phyloP scores from a whole-genome alignment of 1,140 invertebrate species.

The Apis laboriosa region DNA sequence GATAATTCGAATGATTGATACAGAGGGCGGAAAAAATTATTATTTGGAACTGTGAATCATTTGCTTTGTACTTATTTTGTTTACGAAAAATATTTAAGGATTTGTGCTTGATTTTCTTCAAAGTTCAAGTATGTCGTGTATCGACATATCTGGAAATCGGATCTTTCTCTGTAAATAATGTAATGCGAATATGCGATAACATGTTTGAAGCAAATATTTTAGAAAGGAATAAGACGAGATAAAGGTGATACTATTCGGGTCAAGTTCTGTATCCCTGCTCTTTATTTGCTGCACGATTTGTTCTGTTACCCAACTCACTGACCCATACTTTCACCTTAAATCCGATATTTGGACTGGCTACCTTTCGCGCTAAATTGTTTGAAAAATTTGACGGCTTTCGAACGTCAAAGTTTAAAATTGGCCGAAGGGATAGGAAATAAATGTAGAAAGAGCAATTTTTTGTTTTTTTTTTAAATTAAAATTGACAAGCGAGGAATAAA shows the following conservation, averaged over 20 bases:
- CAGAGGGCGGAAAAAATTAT: no score
- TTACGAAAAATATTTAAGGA: no score
- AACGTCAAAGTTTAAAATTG: not conserved
- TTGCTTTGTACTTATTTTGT: no score
- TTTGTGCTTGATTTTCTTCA: no score
- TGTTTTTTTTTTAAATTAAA: not conserved
- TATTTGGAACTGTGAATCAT: no score
- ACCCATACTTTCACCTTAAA: not conserved
- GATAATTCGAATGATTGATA: no score
- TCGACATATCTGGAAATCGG: no score
- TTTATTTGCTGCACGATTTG: constrained; percentile 5
- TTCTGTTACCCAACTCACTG: not conserved
- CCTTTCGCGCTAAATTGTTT: not conserved
- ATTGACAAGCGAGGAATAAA: not conserved
- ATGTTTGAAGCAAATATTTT: not conserved
- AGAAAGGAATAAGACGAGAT: not conserved
- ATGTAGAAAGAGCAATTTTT: no score
- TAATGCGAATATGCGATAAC: no score
- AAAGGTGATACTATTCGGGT: not conserved
- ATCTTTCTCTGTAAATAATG: no score
- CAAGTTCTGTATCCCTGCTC: not conserved
- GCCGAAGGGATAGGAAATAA: not conserved
- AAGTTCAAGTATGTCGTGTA: no score
- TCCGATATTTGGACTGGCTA: not conserved
- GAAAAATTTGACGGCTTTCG: not conserved